A percentile compares a stretch with the other conserved stretches of the same genome.
Conservation (phyloP, 2,797 vertebrate genomes). For the Poecile montanus region DNA sequence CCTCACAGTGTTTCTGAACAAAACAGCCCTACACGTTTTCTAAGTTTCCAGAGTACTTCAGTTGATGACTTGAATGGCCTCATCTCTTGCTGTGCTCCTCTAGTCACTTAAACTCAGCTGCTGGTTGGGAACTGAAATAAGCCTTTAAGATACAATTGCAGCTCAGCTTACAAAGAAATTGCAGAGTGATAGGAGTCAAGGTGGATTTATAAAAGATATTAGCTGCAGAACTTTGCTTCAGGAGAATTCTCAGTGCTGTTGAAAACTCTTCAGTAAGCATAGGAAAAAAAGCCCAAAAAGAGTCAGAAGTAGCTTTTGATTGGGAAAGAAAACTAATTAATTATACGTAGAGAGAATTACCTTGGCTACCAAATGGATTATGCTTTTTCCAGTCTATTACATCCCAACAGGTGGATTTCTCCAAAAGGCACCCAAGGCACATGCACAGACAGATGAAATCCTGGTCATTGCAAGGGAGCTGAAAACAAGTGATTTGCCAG, state of each 20-base stretch:
- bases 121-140: background rate
- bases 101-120: background rate
- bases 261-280: background rate
- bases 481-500: constrained; percentile 15
- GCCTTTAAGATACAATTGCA: background rate
- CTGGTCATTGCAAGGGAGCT: background rate
- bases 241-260: background rate
- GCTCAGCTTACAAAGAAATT: background rate
- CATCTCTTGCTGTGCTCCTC: background rate
- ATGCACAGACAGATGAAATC: background rate
- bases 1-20: background rate
- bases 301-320: background rate
- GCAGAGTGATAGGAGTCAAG: background rate
- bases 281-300: background rate
- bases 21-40: background rate
- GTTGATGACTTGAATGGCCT: background rate
- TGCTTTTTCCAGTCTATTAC: background rate
- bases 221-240: background rate
- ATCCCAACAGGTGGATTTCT: background rate
- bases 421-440: background rate
- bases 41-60: background rate
- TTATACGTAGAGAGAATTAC: background rate
- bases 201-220: background rate
- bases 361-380: background rate
- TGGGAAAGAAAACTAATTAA: background rate